Evolutionary conservation across 2,888 invertebrate species (phyloP).

Genomic region (Drosophila leonis): DNA sequence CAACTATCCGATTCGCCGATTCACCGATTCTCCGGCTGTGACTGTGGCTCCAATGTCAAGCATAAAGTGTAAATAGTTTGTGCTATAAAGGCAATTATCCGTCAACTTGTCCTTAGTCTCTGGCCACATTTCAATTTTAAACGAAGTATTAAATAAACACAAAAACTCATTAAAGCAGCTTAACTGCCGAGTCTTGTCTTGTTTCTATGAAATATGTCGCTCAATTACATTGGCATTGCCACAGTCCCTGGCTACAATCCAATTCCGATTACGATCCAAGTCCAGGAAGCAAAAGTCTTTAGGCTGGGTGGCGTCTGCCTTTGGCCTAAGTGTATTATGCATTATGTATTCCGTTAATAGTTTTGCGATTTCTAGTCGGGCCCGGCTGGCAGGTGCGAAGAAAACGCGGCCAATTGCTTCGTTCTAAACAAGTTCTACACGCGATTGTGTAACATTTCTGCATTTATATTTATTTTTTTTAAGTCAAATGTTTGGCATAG

Average conservation of each 20-base stretch:
- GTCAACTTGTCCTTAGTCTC: conserved; percentile 45
- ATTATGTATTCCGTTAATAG: conserved; percentile 21
- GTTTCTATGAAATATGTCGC: conserved; percentile 24
- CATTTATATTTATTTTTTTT: not conserved
- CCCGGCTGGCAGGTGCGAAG: not conserved
- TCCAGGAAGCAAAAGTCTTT: conserved; percentile 31
- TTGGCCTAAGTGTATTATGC: not conserved
- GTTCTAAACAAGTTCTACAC: conserved; percentile 41
- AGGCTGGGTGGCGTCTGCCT: conserved; percentile 8
- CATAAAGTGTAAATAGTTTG: conserved; percentile 27
- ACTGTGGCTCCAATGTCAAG: conserved; percentile 64
- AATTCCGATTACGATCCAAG: conserved; percentile 8
- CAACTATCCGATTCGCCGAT: conserved; percentile 7
- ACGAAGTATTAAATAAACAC: conserved; percentile 10
- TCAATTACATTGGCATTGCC: conserved; percentile 19
- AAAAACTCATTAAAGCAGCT: conserved; percentile 39
- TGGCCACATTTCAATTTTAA: conserved; percentile 42
- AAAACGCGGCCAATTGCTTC: conserved; percentile 31
- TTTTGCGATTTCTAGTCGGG: conserved; percentile 2
- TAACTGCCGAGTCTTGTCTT: conserved; percentile 39
- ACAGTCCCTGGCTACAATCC: not conserved
- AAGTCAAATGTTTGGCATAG: conserved; percentile 19
- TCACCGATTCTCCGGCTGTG: no score
- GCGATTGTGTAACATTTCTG: conserved; percentile 30
- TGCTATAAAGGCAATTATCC: conserved; percentile 32